Evolutionary conservation across 2,113 vertebrate genomes (phyloP), one percentile per base, ranked within the genome.

Genomic region (Paraplagusia blochii): DNA sequence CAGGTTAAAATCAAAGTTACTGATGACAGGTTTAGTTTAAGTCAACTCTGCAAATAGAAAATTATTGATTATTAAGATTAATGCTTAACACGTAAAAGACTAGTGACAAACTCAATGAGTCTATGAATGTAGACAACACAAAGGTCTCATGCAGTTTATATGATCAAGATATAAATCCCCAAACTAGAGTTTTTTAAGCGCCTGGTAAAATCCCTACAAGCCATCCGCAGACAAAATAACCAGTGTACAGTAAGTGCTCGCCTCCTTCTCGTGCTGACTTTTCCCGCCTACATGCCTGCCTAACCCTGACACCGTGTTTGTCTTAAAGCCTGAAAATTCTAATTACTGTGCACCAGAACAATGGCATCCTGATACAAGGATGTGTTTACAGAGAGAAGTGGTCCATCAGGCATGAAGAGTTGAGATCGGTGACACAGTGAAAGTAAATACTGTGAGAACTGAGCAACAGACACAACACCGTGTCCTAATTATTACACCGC

Each of bases 291-390:
- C 77, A 66, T 59, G 65, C 65, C 55, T 11, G 11, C 39, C 45
- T 42, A 58, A 61, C 18, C 39, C 68, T 39, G 68, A 68, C 74
- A 80, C 7, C 38, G 60, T 59, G 66, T 39, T 76, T 18, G 13
- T 71, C 60, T 72, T 42, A 19, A 36, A 67, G 50, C 63, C 53
- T 72, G 70, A 77, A 72, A 80, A 84, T 84, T 79, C 67, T 81
- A 84, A 81, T 84, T 80, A 81, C 58, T 61, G 68, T 46, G 48
- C 64, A 77, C 70, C 55, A 71, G 59, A 80, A 79, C 76, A 87
- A 82, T 76, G 51, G 51, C 53, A 18, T 33, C 29, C 43, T 58
- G 55, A 81, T 70, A 60, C 47, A 58, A 59, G 52, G 62, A 77
- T 44, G 59, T 55, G 14, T 49, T 36, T 59, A 56, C 58, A 63